Evolutionary conservation across 2,113 vertebrate genomes (phyloP), one percentile per base, ranked within the genome.

Genomic region (Rhynchomys soricoides): DNA sequence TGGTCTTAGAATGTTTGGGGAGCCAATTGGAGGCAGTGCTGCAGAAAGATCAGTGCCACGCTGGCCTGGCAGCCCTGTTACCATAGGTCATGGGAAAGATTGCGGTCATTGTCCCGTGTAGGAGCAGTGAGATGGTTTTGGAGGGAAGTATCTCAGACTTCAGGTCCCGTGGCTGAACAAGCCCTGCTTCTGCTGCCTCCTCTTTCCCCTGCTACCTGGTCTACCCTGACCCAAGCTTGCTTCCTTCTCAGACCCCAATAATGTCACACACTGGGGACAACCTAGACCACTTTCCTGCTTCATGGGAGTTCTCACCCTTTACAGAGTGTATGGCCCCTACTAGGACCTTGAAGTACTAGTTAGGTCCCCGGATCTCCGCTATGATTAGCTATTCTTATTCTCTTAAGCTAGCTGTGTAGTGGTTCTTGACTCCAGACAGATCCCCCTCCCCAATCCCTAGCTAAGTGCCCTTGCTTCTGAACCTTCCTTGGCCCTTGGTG

Each of bases 231-330:
- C 50, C 26, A 82, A 43, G 66, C 24, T 91, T n/a, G 16, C 71
- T 95, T 86, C 40, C 4, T 0, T 81, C 37, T 89, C 15, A 52
- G 48, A 70, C 7, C 62, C 48, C 6, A 24, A 52, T 77, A 48
- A 52, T 37, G 62, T 24, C 17, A 57, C 11, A 45, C 29, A 1
- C 0, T 4, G 0, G 52, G 29, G 31, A 24, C 24, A 17, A 3
- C 26, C 48, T 52, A 62, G 45, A 64, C 43, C 57, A 50, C 13
- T 79, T 3, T n/a, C 34, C 77, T 13, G 45, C 37, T 4, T 5
- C 1, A 0, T 40, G 34, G 64, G 37, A 70, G 37, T 26, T 77
- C 68, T 83, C 10, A 17, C 77, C 37, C 59, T 90, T 62, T 64
- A 19, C 4, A 50, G n/a, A 29, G 37, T 87, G 12, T 37, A 29